Base-by-base conservation (phyloP, 2,797 vertebrate species). In the Bufotes viridis region DNA sequence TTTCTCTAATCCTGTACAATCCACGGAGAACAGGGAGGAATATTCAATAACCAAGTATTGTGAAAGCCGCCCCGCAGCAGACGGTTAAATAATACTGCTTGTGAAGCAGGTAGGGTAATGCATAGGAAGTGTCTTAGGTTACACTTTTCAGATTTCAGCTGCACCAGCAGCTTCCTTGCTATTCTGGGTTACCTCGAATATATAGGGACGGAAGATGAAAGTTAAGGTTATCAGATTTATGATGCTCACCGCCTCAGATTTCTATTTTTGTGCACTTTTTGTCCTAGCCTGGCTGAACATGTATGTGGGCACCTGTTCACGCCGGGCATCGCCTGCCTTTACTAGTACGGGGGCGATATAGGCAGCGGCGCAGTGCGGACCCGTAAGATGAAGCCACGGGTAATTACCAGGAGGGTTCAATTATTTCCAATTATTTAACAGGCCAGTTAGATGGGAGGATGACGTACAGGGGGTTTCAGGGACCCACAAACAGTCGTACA, bases 201-300 rank as follows among this genome's bases (percentile, higher is more conserved):
- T 89, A 89, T 89, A 89, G 88, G 84, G 60, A 86, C 78, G 60
- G 60, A 78, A 78, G 70, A 78, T 82, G 79, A 89, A 82, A 49
- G 84, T 18, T 78, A 89, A 86, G 84, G 88, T 89, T 86, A 89
- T 81, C 84, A 69, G 88, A 89, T 89, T 85, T 89, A 89, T 89
- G 67, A 81, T 82, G 70, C 84, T 82, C 69, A 57, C 78, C 20
- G 6, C n/a, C 7, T 76, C 78, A 69, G 42, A 69, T 82, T 82
- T 89, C 84, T 80, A 75, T 89, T 29, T 69, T 57, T 53, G 78
- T 80, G 34, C 17, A 76, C 14, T 24, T 67, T 81, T 81, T 72
- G 26, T 84, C 53, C 24, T 82, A 7, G 14, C 13, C 86, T 58
- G 24, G 22, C 14, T 34, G 24, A 20, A 72, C 81, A 83, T 72